Base-by-base conservation (phyloP, 2,113 vertebrate species). In the Sinocyclocheilus maitianheensis region DNA sequence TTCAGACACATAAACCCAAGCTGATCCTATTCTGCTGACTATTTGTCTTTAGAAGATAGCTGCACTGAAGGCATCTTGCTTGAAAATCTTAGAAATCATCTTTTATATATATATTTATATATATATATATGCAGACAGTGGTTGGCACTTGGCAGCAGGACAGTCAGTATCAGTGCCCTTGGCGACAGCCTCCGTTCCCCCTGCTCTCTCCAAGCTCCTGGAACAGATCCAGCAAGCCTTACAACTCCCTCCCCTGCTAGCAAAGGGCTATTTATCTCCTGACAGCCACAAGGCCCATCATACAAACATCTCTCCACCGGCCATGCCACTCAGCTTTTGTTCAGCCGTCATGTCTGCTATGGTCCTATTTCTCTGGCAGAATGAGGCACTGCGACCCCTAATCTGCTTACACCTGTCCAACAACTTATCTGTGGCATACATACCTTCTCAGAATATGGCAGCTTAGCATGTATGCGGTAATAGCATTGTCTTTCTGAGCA, bases 211-310 rank as follows among this genome's bases (percentile, higher is more conserved):
- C 26, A 34, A 62, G 65, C 20, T 77, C 53, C n/a, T 88, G 87
- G 81, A 84, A 83, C 34, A 34, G 22, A 37, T 90, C 87, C 90
- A 86, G 75, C 18, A 69, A 16, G 63, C 43, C 67, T 74, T 65
- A 37, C 63, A 53, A 69, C 60, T 75, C 48, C 34, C n/a, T 20
- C 76, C 40, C 58, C 75, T 24, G 78, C 83, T 62, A 51, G 77
- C 77, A 34, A 30, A 74, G 62, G 83, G 72, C 76, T 85, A 87
- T 88, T 88, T 87, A 88, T 91, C 88, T 89, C 71, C 85, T 53
- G 74, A 87, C 67, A 90, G 89, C 83, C 83, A 86, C 77, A 63
- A 53, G 75, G 65, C 79, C 83, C 67, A 85, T 89, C 87, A 83
- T 77, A 87, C 69, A 86, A 85, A 87, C 85, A 84, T 88, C 85